Evolutionary conservation across 2,797 vertebrate genomes (phyloP).

Genomic region (Sebastes wilsoni): DNA sequence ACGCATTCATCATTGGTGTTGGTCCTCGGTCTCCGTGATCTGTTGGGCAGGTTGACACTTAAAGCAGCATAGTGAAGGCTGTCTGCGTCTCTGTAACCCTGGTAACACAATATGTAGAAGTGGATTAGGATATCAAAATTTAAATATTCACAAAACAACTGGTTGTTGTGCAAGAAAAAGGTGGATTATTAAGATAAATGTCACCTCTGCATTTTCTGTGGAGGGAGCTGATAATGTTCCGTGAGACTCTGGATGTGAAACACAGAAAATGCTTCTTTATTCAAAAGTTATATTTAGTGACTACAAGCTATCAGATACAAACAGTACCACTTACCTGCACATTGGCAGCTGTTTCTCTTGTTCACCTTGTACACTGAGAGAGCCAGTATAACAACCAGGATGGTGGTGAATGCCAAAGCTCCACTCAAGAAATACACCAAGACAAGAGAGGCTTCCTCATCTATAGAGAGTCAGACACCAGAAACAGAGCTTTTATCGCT

Average conservation of each 20-base stretch:
- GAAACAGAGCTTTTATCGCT: no score
- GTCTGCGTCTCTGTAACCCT: not conserved
- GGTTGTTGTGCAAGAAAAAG: no score
- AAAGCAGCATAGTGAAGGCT: slow-evolving; percentile 18
- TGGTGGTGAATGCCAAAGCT: not conserved
- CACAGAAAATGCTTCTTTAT: not conserved
- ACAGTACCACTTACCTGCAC: not conserved
- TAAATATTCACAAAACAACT: no score
- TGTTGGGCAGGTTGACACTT: not conserved
- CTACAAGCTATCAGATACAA: not conserved
- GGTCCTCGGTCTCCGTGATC: not conserved
- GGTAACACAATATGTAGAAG: not conserved
- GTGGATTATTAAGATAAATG: not conserved
- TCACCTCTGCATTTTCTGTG: slow-evolving; percentile 6
- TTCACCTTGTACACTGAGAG: no score
- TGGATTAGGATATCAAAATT: not conserved
- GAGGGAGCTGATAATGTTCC: not conserved
- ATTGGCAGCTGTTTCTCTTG: not conserved
- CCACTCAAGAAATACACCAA: not conserved
- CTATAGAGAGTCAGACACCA: not conserved
- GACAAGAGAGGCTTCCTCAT: not conserved
- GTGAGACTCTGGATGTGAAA: not conserved
- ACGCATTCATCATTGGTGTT: not conserved
- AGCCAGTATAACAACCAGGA: not conserved
- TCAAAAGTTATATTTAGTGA: not conserved